Conservation (phyloP, 2,113 vertebrate species). For the Acanthisitta chloris region DNA sequence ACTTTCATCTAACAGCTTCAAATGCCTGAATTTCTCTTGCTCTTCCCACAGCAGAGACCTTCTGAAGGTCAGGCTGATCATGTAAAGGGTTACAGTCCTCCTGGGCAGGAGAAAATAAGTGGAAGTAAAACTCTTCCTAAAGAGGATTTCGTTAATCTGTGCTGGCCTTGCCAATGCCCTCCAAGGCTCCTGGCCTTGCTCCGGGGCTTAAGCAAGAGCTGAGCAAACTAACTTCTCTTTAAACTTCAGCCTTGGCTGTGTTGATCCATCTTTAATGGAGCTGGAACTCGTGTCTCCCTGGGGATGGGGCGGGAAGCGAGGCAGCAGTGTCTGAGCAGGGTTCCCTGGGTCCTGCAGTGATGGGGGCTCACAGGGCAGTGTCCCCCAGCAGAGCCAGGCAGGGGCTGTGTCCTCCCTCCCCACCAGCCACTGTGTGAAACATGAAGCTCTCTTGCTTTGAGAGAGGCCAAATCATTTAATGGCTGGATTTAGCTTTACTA, state of each 20-base stretch:
- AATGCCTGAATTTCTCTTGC: not conserved
- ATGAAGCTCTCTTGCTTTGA: not conserved
- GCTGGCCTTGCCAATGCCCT: conserved; percentile 47
- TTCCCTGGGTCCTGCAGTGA: not conserved
- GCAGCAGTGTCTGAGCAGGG: not conserved
- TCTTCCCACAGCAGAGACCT: not conserved
- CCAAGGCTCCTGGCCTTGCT: conserved; percentile 31
- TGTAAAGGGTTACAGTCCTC: not conserved
- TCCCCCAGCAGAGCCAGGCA: fast-evolving
- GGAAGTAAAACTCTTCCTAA: conserved; percentile 53
- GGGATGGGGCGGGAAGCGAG: not conserved
- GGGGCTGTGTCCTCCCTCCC: not conserved
- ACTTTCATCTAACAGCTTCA: not conserved
- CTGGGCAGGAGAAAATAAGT: not conserved
- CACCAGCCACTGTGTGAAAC: not conserved
- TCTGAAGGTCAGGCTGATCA: conserved; percentile 17
- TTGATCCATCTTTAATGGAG: not conserved
- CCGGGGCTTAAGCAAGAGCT: conserved; percentile 25
- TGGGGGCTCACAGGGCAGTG: fast-evolving
- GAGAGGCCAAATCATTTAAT: not conserved
- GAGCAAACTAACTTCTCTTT: conserved; percentile 20
- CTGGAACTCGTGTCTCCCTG: fast-evolving
- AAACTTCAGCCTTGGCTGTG: not conserved
- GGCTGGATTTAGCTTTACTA: not conserved
- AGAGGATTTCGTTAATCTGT: conserved; percentile 64